Base-by-base conservation (phyloP, 2,888 invertebrate genomes). In the Dorcus hopei region DNA sequence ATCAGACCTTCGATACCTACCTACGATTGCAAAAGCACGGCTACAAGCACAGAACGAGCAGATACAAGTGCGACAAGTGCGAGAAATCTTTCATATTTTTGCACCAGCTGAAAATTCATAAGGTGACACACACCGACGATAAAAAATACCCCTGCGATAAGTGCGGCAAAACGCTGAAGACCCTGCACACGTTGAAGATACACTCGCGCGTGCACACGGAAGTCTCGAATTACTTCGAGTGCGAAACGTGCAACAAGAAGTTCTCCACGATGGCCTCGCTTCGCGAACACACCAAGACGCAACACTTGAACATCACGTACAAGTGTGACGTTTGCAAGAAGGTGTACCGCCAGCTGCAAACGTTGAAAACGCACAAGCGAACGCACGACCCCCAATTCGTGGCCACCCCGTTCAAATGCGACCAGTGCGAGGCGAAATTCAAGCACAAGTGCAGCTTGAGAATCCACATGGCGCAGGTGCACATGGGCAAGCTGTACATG, bases 151-250 rank as follows among this genome's bases (percentile, higher is more conserved):
- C 65, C 5, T 76, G 76, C 82, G 41, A 16, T 2, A 19, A 47
- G 9, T 47, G 47, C 47, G 47, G 26, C 5, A 33, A 9, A 3
- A 6, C 19, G n/a, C 11, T 47, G 6, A 85, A 81, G 61, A 88
- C 87, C 68, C 81, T 84, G 61, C 86, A 88, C 58, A 86, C 88
- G 64, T 79, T 93, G 52, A 82, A 87, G 68, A 83, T 88, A 19
- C 93, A 92, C 70, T 86, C 87, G 75, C 86, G 88, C 71, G 90
- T 88, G 58, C 91, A 92, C 77, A 83, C 84, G 42, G 82, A 84
- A 54, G 85, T 84, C 65, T 33, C 26, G 26, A 7, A 33, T 33
- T 82, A 83, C 56, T 88, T 81, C 72, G 70, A 80, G 19, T 87
- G 87, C 77, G 80, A 85, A 59, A 77, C 82, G 16, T 64, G 63